Base-by-base conservation (phyloP, 2,113 vertebrate genomes). In the Ochotona princeps region DNA sequence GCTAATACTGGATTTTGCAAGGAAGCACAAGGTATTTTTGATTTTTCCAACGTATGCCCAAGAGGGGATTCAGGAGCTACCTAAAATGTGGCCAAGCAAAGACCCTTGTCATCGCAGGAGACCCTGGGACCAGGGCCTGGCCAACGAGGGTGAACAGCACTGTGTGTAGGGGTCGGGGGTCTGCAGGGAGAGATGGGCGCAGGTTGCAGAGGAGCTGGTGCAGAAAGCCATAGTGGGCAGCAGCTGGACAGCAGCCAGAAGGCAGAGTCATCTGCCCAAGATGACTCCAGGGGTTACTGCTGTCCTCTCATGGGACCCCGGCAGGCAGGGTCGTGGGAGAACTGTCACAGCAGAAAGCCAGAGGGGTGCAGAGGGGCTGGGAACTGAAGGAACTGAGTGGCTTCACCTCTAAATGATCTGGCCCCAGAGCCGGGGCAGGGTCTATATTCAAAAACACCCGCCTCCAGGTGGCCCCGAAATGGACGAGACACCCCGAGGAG, bases 131-230 rank as follows among this genome's bases (percentile, higher is more conserved):
- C 23, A 35, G 79, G n/a, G 47, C 54, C 54, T 15, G 13, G 20
- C 11, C 20, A 35, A 72, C 20, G 38, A 60, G 28, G 49, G 10
- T 0, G 51, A 30, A 87, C 38, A 44, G 65, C 14, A 12, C 17
- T 7, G n/a, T 9, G 17, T 4, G 13, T 14, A 6, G 21, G 1
- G 23, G 7, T 0, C 3, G 20, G 20, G 13, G 67, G 83, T 76
- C 44, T n/a, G 8, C 25, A 25, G 10, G 63, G 61, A 49, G 38
- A 51, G 4, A 26, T 35, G 5, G 38, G 1, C 1, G 60, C 54
- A 57, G 66, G 28, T 61, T 72, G 67, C 1, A 25, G 57, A 30
- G 32, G 49, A 65, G 61, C 44, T 9, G 38, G 8, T 9, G 57
- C 38, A 38, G 72, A 30, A 5, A 2, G 32, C 23, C 81, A 70